Evolutionary conservation across 2,888 invertebrate species (phyloP), one percentile per base, ranked within the genome.

Genomic region (Papilio protenor): DNA sequence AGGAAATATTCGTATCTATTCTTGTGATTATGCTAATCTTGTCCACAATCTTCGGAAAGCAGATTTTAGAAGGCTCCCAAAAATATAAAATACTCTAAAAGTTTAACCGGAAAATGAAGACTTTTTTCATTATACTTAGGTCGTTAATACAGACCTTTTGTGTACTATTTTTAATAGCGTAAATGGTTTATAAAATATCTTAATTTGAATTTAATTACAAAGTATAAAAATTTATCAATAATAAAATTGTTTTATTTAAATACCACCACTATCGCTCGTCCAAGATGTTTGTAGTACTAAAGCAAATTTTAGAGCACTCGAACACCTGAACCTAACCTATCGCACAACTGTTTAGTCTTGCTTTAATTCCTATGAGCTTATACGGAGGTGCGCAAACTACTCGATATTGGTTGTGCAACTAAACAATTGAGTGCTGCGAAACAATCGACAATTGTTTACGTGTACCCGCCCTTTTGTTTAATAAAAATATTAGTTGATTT

Each of bases 81-180:
- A 69, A 69, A 45, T 69, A 69, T 69, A 69, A 69, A 69, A 21
- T 40, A 45, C 66, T 69, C 2, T 69, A 69, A 69, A 21, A 45
- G 45, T 45, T n/a, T 12, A n/a, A n/a, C 10, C 6, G 2, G 27
- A 66, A 66, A 2, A 40, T 21, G 61, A 40, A 66, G 10, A n/a
- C 2, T 40, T 66, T 40, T 66, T 23, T 57, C 8, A 66, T 40
- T 66, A 2, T 33, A 69, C 21, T 45, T 69, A 21, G 10, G 8
- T 66, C 8, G n/a, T 5, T 3, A 18, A 33, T 66, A 40, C 12
- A 5, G 11, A 12, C 23, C 12, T 59, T 23, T 11, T 59, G 16
- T 27, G 61, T 61, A 61, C 59, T 27, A 27, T 61, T 27, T 27
- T 23, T 12, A 59, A 27, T 5, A 61, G 2, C 2, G 23, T 61